A percentile compares a stretch with the other conserved stretches of the same genome.
Evolutionary conservation across 2,888 invertebrate genomes (phyloP).

Genomic region (Agrenia bidenticulata): DNA sequence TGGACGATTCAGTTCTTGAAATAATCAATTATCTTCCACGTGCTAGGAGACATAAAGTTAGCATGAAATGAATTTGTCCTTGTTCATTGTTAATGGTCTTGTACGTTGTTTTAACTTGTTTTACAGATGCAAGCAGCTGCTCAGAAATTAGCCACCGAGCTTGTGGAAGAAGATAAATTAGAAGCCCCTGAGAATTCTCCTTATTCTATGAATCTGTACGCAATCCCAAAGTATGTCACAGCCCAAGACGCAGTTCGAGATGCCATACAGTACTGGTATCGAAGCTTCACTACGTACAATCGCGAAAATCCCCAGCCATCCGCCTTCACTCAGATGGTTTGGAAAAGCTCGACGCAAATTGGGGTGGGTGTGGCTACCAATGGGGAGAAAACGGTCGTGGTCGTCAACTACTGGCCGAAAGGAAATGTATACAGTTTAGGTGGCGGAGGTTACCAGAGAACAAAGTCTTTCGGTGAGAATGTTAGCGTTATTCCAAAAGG

Average conservation of each 20-base stretch:
- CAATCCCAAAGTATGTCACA: conserved; percentile 27
- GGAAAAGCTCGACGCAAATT: conserved; percentile 30
- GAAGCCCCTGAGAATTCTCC: conserved; percentile 28
- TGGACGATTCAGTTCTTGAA: neutral
- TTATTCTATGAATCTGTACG: conserved; percentile 35
- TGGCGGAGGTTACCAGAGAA: conserved; percentile 28
- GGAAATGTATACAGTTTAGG: conserved; percentile 27
- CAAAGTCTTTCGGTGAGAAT: conserved; percentile 36
- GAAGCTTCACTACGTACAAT: conserved; percentile 34
- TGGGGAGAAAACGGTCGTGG: conserved; percentile 35
- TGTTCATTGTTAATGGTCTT: neutral
- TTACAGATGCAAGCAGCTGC: conserved; percentile 33
- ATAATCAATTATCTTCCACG: neutral
- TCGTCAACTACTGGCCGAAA: conserved; percentile 37
- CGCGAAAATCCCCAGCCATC: conserved; percentile 33
- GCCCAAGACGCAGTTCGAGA: conserved; percentile 38
- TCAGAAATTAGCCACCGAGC: conserved; percentile 29
- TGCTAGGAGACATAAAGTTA: neutral
- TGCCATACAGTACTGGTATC: conserved; percentile 42
- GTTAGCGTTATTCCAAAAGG: conserved; percentile 29
- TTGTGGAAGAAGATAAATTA: conserved; percentile 27
- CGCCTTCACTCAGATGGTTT: conserved; percentile 38
- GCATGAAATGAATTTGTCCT: too few species aligned
- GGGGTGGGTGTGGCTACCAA: conserved; percentile 31
- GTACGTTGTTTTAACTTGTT: neutral